Evolutionary conservation across 2,113 vertebrate genomes (phyloP), one percentile per base, ranked within the genome.

Genomic region (Numenius arquata): DNA sequence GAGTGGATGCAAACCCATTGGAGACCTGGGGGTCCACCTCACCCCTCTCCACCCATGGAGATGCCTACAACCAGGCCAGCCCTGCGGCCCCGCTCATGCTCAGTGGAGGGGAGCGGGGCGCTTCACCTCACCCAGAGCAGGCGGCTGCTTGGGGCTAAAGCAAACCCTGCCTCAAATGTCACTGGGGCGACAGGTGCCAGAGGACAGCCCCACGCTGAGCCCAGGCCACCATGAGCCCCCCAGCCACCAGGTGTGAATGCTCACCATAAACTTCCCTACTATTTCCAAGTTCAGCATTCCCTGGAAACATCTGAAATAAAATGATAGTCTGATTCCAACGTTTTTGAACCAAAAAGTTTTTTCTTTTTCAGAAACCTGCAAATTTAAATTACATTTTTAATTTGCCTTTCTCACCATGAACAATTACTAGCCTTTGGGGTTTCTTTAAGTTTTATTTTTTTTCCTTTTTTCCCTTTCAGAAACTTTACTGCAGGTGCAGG

Each of bases 61-160:
- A 25, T 32, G 38, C n/a, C n/a, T 4, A 15, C 9, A n/a, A 53
- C 55, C 2, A 0, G 14, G 56, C 50, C 1, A 1, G 72, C 53
- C 8, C 27, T 1, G 6, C 3, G 4, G 53, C 81, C 73, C 40
- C 2, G 4, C 25, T 43, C 36, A 11, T 1, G 4, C 25, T 45
- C 1, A 1, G 32, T 1, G 1, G 17, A 58, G 56, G 16, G 45
- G 55, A 36, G 40, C 0, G 14, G 45, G 27, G 11, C 0, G 2
- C 36, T 8, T 23, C 3, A 4, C 12, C 30, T 43, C 61, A 10
- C 34, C 29, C 61, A 70, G 21, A 59, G 48, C 48, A 25, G 58
- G 20, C 0, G 12, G 62, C 50, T 65, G 40, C 67, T 15, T 12
- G 17, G 36, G 38, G 23, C 30, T 48, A 16, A 26, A 48, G 52